Conservation (phyloP, 2,797 vertebrate genomes). For the Gastrophryne carolinensis region DNA sequence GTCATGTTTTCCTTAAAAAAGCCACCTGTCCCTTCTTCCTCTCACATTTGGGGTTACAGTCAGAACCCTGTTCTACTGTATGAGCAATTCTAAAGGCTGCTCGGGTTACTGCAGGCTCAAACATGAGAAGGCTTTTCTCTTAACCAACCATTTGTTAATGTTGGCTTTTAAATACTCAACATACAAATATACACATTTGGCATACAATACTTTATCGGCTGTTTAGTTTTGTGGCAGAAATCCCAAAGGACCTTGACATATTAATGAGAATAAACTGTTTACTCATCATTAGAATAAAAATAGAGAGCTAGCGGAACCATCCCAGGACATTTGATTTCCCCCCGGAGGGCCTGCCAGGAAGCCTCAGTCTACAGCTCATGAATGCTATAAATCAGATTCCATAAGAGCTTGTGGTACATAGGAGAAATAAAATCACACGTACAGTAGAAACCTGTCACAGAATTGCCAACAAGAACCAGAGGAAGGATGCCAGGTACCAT, state of each 20-base stretch:
- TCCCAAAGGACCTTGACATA: conserved; percentile 39
- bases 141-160: no score
- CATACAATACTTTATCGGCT: conserved; percentile 19
- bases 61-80: background rate
- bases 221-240: background rate
- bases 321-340: conserved; percentile 9
- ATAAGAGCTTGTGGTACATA: conserved; percentile 16
- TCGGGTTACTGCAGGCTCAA: no score
- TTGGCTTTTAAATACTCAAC: background rate
- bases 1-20: no score
- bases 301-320: conserved; percentile 16
- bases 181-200: conserved; percentile 21
- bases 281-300: conserved; percentile 43
- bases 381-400: conserved; percentile 45
- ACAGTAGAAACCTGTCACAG: background rate
- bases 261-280: conserved; percentile 46
- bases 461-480: background rate
- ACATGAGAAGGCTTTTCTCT: no score
- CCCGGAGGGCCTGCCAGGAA: conserved; percentile 39
- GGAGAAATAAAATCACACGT: background rate
- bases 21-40: no score
- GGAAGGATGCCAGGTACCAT: no score
- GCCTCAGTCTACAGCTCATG: conserved; percentile 2
- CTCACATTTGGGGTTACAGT: no score
- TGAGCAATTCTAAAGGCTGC: no score